Percentiles rank a stretch among this genome's conserved stretches.
These are phyloP conservation scores for Cydia amplana DNA, from an alignment of 1,140 invertebrate genomes.

Conservation along the genomic window DNA sequence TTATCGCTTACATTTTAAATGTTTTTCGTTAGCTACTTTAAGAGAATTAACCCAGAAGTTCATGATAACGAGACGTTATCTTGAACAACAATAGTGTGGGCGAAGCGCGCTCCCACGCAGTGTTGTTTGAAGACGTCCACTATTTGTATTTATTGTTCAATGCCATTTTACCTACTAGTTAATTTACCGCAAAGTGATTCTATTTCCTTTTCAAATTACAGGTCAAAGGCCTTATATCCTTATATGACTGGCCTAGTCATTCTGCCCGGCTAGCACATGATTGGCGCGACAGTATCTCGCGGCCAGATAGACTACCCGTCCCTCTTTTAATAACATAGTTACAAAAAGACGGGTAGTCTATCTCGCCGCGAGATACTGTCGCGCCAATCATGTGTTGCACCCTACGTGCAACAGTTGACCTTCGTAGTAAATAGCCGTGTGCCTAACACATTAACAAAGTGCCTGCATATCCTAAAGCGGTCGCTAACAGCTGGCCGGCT, in stretches of 20 bases:
- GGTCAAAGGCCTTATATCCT: background rate
- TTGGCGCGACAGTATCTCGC: no score
- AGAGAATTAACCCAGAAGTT: background rate
- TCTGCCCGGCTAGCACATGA: no score
- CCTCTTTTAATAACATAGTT: no score
- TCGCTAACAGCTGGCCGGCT: slow-evolving; percentile 3
- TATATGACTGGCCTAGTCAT: background rate
- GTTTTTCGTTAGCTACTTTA: background rate
- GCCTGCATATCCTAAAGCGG: background rate
- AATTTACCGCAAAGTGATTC: background rate
- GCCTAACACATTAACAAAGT: background rate
- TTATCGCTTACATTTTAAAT: no score
- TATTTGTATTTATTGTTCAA: slow-evolving; percentile 25
- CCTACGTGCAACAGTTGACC: background rate
- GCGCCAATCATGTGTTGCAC: no score
- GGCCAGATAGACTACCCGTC: no score
- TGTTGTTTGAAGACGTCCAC: slow-evolving; percentile 8
- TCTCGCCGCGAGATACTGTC: no score
- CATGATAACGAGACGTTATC: slow-evolving; percentile 3
- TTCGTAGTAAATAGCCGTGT: slow-evolving; percentile 11
- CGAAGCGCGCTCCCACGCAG: slow-evolving; percentile 17
- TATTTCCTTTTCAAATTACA: slow-evolving; percentile 19
- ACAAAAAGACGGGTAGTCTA: no score
- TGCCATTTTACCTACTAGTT: slow-evolving; percentile 12
- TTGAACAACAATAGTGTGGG: slow-evolving; percentile 11